Base-by-base conservation (phyloP, 2,888 invertebrate genomes). In the Nemapogon koenigi region DNA sequence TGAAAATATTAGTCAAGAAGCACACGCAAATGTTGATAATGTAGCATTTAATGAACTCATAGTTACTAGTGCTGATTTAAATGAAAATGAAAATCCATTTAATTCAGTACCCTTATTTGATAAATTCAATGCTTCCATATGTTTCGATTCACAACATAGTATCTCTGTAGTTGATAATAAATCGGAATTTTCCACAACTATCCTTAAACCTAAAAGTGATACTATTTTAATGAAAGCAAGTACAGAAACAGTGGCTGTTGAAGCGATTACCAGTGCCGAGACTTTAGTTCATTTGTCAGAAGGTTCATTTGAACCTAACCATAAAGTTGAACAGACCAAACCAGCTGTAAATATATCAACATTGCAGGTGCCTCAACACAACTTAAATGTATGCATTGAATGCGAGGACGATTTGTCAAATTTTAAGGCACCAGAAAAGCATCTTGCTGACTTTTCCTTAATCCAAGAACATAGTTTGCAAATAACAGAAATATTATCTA, bases 261-360 rank as follows among this genome's bases (percentile, higher is more conserved):
- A 86, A 50, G 86, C 87, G 11, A 56, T 85, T 38, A 78, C 78
- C 36, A 80, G 76, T 46, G 81, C 71, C 47, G 76, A 87, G 78
- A 64, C 83, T 16, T 62, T 81, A 35, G 54, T 83, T 16, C 67
- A 72, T 50, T 61, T 69, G 8, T 72, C 69, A 10, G 75, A 81
- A 51, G 60, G 78, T n/a, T 46, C 56, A 30, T 49, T 76, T 3
- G 44, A 53, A 22, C 46, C 45, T 11, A 45, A 51, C 35, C 42
- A 59, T 43, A 56, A 49, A 30, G 47, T 54, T 16, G 49, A 56
- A 18, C 57, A 57, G 35, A 64, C 58, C 29, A 83, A 81, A 11
- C 76, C 75, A 37, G 53, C 62, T 35, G 60, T 82, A 26, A 54
- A 59, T 38, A 61, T 76, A 41, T 58, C 79, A 16, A 65, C 82